Base-by-base conservation (phyloP, 2,113 vertebrate species). In the Solea senegalensis region DNA sequence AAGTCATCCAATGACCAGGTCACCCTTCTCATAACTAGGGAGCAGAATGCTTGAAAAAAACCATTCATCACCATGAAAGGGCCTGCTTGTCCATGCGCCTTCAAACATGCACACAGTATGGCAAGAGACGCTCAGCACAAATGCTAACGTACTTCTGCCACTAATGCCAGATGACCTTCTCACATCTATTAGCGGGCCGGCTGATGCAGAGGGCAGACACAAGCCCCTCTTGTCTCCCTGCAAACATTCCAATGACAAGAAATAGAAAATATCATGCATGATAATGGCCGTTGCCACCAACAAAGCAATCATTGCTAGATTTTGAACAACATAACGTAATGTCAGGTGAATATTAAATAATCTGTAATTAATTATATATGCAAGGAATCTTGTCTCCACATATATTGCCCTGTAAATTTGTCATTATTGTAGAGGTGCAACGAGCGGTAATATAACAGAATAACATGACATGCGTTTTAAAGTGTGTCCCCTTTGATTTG, bases 11-110 rank as follows among this genome's bases (percentile, higher is more conserved):
- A 96, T 97, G 97, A 98, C 96, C 97, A 95, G 97, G 97, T 99
- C 97, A 98, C 95, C 95, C 96, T 98, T 97, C 97, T 98, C 96
- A 98, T 99, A 99, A 99, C 97, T 98, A 98, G 96, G 95, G 97
- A 97, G 96, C 96, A 98, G 96, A 98, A 97, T 95, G 95, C 96
- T 98, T 98, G 96, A 98, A 96, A 98, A 98, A 98, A 96, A 94
- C 95, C 96, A 99, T 98, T 98, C 97, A 98, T 99, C 97, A 98
- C 95, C 91, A 95, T 97, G 96, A 98, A 99, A 98, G 96, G 95
- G 96, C 94, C 93, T 94, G 94, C 95, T 93, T 98, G 97, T 98
- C 96, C 95, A 91, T 95, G 93, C 78, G 93, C 94, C 95, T 97
- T 96, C 96, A 97, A 97, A 94, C 92, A 98, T 96, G 95, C 95